Percentiles rank a stretch among this genome's conserved stretches.
These are phyloP conservation scores for Scaptomyza parva DNA, from an alignment of 2,888 invertebrate species.

Conservation along the genomic window DNA sequence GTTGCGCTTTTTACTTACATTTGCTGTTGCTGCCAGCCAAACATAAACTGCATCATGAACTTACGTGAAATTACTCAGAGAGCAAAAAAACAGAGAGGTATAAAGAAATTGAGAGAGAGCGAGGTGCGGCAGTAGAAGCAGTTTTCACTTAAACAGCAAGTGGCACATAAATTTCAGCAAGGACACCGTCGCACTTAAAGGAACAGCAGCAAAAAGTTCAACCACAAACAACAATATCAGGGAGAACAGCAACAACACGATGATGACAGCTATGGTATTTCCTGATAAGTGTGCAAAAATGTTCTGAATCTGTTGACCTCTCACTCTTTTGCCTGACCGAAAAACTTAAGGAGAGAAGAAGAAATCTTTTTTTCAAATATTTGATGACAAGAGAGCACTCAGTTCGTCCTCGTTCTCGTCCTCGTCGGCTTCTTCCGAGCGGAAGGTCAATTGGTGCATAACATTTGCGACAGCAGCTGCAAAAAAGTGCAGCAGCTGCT, in stretches of 20 bases:
- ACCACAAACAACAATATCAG: slow-evolving; percentile 8
- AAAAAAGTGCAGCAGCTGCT: slow-evolving; percentile 31
- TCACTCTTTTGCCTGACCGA: slow-evolving; percentile 6
- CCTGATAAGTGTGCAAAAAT: slow-evolving; percentile 65
- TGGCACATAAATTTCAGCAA: slow-evolving; percentile 76
- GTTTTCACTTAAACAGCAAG: slow-evolving; percentile 74
- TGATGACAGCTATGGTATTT: slow-evolving; percentile 44
- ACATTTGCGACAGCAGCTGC: slow-evolving; percentile 44
- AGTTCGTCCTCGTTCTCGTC: slow-evolving; percentile 16
- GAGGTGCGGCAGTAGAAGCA: slow-evolving; percentile 45
- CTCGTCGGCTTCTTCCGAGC: slow-evolving; percentile 1
- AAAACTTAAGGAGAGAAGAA: not conserved
- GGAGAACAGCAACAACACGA: slow-evolving; percentile 9
- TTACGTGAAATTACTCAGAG: slow-evolving; percentile 27
- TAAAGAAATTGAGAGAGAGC: slow-evolving; percentile 1
- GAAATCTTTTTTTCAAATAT: slow-evolving; percentile 54
- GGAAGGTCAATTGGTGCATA: slow-evolving; percentile 61
- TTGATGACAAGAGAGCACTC: slow-evolving; percentile 60
- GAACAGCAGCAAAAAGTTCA: slow-evolving; percentile 23
- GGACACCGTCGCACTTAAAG: slow-evolving; percentile 59
- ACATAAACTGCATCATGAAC: slow-evolving; percentile 49
- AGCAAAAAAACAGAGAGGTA: not conserved
- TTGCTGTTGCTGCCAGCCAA: slow-evolving; percentile 39
- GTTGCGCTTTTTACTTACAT: slow-evolving; percentile 27
- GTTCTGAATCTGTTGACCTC: slow-evolving; percentile 37